Evolutionary conservation across 2,797 vertebrate genomes (phyloP).

Genomic region (Eutrigla gurnardus): DNA sequence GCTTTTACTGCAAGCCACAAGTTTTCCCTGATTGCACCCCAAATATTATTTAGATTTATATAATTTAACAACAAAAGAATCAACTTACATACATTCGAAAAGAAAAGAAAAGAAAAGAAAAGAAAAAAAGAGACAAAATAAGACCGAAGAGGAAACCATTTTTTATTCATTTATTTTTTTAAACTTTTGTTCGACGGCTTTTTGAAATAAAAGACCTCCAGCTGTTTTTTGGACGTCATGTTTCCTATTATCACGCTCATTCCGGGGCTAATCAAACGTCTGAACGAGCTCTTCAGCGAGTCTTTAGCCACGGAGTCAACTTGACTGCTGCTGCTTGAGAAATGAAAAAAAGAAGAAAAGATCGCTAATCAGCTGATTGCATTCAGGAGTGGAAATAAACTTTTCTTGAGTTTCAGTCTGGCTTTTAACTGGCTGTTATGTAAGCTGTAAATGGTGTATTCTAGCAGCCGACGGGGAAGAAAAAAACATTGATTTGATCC

Average conservation of each 20-base stretch:
- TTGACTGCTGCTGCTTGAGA: constrained; percentile 40
- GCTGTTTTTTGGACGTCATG: neutral
- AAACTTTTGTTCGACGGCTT: no score
- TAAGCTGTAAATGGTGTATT: constrained; percentile 17
- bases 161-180: no score
- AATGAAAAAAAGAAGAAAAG: neutral
- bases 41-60: no score
- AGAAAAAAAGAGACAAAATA: no score
- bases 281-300: constrained; percentile 10
- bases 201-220: no score
- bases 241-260: constrained; percentile 18
- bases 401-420: constrained; percentile 20
- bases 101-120: no score
- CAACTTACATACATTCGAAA: no score
- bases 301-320: neutral
- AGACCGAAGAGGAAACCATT: no score
- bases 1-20: no score
- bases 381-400: constrained; percentile 26
- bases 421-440: constrained; percentile 14
- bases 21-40: no score
- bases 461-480: neutral
- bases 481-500: constrained; percentile 43
- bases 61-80: no score
- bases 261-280: constrained; percentile 29
- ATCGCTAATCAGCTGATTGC: constrained; percentile 63